phyloP scores from a whole-genome alignment of 2,888 invertebrate genomes.

The Hipparchia sbordonii region DNA sequence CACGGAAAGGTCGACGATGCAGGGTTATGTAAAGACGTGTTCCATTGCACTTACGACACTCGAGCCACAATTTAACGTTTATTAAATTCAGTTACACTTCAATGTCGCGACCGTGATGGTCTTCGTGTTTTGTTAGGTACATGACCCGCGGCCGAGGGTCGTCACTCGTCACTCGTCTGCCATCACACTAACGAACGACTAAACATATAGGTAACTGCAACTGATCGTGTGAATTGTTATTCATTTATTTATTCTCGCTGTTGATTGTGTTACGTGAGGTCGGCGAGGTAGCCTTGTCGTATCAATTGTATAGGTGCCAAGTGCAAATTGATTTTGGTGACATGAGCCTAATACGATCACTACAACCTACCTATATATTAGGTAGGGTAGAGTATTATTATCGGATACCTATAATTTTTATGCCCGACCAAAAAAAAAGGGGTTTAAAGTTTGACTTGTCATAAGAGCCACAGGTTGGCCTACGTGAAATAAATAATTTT shows the following conservation, averaged over 20 bases:
- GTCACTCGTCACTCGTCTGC: slow-evolving; percentile 38
- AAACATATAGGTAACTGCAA: slow-evolving; percentile 40
- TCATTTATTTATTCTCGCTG: slow-evolving; percentile 44
- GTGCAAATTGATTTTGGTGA: slow-evolving; percentile 32
- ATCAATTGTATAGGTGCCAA: not conserved
- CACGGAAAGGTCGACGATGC: slow-evolving; percentile 55
- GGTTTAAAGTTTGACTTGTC: too few species aligned
- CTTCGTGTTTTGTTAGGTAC: slow-evolving; percentile 48
- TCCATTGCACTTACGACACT: slow-evolving; percentile 52
- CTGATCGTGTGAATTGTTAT: slow-evolving; percentile 47
- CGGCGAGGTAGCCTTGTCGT: slow-evolving; percentile 41
- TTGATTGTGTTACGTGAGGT: slow-evolving; percentile 49
- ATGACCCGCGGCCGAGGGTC: slow-evolving; percentile 61
- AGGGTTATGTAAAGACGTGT: slow-evolving; percentile 58
- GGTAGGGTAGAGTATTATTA: too few species aligned
- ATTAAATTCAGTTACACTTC: slow-evolving; percentile 55
- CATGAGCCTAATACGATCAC: not conserved
- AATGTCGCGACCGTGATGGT: slow-evolving; percentile 73
- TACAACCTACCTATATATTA: too few species aligned
- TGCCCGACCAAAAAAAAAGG: too few species aligned
- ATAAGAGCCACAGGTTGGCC: too few species aligned
- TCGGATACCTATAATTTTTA: too few species aligned
- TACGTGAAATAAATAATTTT: too few species aligned
- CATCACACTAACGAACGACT: slow-evolving; percentile 45
- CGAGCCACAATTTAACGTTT: slow-evolving; percentile 55